Conservation (phyloP, 2,797 vertebrate species). For the Hafferia zeledoni region DNA sequence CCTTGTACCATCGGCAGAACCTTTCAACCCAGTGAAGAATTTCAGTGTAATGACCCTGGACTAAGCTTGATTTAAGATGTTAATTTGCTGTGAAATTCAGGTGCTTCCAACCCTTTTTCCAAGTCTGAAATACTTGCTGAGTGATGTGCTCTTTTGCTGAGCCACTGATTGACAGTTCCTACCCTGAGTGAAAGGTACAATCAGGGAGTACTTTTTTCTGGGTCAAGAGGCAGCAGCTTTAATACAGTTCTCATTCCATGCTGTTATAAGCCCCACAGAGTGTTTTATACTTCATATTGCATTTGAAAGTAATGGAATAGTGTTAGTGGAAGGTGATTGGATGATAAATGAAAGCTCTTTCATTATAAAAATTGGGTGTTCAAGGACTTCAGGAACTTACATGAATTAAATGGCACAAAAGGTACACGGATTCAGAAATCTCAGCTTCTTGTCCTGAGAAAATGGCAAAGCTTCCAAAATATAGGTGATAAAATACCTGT, state of each 20-base stretch:
- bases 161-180: background rate
- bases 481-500: background rate
- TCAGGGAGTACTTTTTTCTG: background rate
- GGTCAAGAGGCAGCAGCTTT: constrained; percentile 29
- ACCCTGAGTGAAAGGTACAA: background rate
- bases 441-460: background rate
- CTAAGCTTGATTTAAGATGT: constrained; percentile 2
- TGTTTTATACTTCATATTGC: background rate
- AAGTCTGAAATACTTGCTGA: background rate
- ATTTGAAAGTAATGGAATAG: constrained; percentile 16
- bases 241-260: constrained; percentile 6
- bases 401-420: background rate
- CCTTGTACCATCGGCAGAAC: background rate
- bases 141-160: background rate
- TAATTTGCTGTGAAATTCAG: background rate
- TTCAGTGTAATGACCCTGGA: background rate
- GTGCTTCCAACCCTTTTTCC: background rate
- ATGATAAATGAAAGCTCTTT: constrained; percentile 30
- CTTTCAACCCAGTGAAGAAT: background rate
- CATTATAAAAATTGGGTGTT: constrained; percentile 24
- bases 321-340: background rate
- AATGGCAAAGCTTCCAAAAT: constrained; percentile 5
- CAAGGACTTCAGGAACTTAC: background rate
- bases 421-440: background rate
- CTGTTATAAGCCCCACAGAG: background rate